These are phyloP conservation scores for Cololabis saira DNA, from an alignment of 2,113 vertebrate genomes.

Conservation along the genomic window DNA sequence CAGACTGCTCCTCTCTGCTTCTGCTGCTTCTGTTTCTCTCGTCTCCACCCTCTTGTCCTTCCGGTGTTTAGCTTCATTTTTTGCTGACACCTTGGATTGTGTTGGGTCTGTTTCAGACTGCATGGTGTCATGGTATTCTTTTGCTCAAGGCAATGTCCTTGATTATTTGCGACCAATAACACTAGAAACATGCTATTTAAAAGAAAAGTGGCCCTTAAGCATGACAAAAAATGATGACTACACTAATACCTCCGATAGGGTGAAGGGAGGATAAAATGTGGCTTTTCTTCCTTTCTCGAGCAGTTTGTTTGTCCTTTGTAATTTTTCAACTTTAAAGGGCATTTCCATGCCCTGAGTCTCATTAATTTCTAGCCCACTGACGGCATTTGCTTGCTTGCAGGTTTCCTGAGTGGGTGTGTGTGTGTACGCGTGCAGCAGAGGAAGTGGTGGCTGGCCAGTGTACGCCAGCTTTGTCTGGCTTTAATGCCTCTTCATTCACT, in stretches of 20 bases:
- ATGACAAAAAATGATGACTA: neutral
- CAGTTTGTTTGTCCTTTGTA: slow-evolving; percentile 36
- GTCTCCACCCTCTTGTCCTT: neutral
- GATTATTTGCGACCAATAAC: slow-evolving; percentile 36
- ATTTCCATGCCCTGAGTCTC: slow-evolving; percentile 38
- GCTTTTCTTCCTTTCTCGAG: slow-evolving; percentile 3
- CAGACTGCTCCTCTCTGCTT: neutral
- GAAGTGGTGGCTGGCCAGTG: slow-evolving; percentile 67
- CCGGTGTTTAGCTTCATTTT: slow-evolving; percentile 32
- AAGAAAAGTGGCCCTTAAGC: neutral
- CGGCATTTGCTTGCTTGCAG: slow-evolving; percentile 61
- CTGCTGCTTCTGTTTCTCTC: slow-evolving; percentile 5
- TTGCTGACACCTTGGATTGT: slow-evolving; percentile 43
- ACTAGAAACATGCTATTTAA: neutral
- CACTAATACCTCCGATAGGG: slow-evolving; percentile 4
- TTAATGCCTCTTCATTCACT: slow-evolving; percentile 71
- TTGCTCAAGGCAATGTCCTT: slow-evolving; percentile 45
- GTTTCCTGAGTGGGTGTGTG: slow-evolving; percentile 39
- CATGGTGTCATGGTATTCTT: slow-evolving; percentile 30
- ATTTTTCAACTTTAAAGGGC: slow-evolving; percentile 59
- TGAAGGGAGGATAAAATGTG: neutral
- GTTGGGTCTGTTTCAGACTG: slow-evolving; percentile 26
- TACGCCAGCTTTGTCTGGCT: slow-evolving; percentile 62
- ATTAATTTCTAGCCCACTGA: slow-evolving; percentile 51
- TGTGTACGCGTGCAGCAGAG: slow-evolving; percentile 28